phyloP scores from a whole-genome alignment of 92 coral and sea anemone species.

The Heteractis magnifica region DNA sequence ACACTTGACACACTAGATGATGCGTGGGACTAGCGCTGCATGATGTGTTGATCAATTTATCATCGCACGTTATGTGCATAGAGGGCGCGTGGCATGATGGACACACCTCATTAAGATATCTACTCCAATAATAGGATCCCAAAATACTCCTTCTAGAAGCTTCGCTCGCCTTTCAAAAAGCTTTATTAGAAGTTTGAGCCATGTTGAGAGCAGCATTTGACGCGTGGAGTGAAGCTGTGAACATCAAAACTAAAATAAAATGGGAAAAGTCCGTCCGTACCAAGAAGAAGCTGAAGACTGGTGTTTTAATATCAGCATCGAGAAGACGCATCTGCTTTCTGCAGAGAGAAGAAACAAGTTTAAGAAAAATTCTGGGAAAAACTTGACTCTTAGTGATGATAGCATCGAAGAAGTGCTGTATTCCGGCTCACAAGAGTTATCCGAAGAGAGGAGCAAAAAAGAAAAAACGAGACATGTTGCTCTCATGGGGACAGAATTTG shows the following conservation, averaged over 20 bases:
- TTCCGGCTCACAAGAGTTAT: background rate
- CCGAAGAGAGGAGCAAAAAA: background rate
- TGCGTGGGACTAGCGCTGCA: background rate
- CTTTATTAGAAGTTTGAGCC: background rate
- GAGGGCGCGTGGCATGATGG: background rate
- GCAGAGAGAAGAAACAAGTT: background rate
- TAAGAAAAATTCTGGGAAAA: background rate
- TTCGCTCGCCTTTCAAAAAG: background rate
- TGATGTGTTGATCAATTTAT: background rate
- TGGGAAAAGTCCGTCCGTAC: background rate
- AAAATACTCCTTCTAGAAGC: background rate
- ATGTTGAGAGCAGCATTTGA: background rate
- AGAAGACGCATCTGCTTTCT: background rate
- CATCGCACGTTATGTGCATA: background rate
- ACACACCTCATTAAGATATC: background rate
- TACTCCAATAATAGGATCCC: background rate
- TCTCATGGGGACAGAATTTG: background rate
- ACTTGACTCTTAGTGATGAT: background rate
- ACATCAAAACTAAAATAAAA: background rate
- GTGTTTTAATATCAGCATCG: background rate
- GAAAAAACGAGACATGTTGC: background rate
- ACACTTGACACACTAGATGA: background rate
- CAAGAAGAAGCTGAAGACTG: background rate
- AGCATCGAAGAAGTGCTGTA: background rate
- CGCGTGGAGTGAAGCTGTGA: background rate